Evolutionary conservation across 1,140 invertebrate genomes (phyloP).

Genomic region (Macrotrachela quadricornifera): DNA sequence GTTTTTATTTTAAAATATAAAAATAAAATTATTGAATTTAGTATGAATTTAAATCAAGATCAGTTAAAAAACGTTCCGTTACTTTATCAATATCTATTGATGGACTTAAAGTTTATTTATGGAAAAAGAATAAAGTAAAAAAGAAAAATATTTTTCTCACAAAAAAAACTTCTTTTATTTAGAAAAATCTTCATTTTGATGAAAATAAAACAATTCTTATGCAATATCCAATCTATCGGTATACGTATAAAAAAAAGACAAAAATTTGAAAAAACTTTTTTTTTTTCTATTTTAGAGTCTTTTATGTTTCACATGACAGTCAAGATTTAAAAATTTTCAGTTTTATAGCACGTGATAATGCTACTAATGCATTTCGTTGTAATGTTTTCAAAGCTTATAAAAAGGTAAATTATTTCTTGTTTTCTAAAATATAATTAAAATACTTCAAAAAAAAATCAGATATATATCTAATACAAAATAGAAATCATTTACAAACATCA

Average conservation of each 20-base stretch:
- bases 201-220: no score
- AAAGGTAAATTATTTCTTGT: conserved; percentile 42
- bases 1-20: conserved; percentile 24
- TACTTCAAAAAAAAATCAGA: no score
- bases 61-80: conserved; percentile 90
- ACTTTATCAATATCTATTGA: conserved; percentile 76
- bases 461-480: no score
- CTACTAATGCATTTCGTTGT: conserved; percentile 84
- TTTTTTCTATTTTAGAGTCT: conserved; percentile 49
- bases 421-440: no score
- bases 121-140: no score
- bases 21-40: conserved; percentile 33
- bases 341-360: conserved; percentile 83
- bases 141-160: no score
- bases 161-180: no score
- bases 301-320: conserved; percentile 97
- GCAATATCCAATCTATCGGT: no score
- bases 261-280: no score
- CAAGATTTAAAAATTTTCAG: conserved; percentile 97
- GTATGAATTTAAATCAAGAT: conserved; percentile 94
- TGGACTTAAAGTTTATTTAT: conserved; percentile 53
- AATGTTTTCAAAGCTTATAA: conserved; percentile 96
- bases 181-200: no score
- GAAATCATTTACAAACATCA: no score
- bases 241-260: no score